Conservation (phyloP, 2,888 invertebrate species). For the Lycophotia porphyrea region DNA sequence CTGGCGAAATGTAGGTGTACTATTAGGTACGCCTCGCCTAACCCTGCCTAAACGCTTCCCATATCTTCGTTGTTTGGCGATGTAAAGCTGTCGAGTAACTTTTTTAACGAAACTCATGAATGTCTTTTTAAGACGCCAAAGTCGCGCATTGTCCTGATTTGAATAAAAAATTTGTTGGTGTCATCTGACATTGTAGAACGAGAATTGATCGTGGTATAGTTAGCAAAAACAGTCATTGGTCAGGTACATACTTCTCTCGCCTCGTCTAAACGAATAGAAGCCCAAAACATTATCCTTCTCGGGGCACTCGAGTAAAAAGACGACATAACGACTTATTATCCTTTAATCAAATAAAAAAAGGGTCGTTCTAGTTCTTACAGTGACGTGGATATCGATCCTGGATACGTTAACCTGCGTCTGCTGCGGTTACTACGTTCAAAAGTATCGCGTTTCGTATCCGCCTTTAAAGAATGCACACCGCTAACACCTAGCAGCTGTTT, state of each 20-base stretch:
- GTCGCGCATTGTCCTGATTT: constrained; percentile 9
- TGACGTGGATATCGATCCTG: constrained; percentile 40
- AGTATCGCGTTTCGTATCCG: constrained; percentile 49
- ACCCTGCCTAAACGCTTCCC: too few species aligned
- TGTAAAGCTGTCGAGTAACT: not conserved
- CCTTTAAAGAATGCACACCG: not conserved
- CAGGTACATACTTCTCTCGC: not conserved
- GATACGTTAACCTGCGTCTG: constrained; percentile 38
- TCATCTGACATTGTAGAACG: constrained; percentile 15
- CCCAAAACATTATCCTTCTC: not conserved
- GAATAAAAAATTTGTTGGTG: constrained; percentile 18
- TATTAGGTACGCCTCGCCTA: too few species aligned
- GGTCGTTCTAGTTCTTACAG: constrained; percentile 16
- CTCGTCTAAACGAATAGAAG: not conserved
- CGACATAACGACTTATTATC: not conserved
- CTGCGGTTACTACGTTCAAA: constrained; percentile 33
- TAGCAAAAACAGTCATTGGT: not conserved
- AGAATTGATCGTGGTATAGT: not conserved
- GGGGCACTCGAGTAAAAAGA: not conserved
- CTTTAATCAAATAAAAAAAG: constrained; percentile 21
- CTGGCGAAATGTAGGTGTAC: too few species aligned
- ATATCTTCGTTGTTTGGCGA: not conserved
- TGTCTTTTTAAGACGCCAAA: constrained; percentile 13
- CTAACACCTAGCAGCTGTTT: not conserved
- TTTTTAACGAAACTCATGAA: constrained; percentile 25